Percentiles rank a stretch among this genome's conserved stretches.
Evolutionary conservation across 2,888 invertebrate genomes (phyloP).

Genomic region (Tipula unca): DNA sequence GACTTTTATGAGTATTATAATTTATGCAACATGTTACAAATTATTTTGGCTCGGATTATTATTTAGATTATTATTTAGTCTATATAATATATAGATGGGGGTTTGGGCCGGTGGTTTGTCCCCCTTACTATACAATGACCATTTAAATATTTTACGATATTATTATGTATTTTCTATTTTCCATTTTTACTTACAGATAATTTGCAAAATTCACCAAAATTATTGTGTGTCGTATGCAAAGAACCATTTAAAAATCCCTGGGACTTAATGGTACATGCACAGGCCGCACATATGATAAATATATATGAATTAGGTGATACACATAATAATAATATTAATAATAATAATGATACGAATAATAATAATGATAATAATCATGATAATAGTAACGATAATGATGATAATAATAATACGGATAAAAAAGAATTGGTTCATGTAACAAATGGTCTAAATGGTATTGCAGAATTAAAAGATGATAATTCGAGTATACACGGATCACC

Average conservation of each 20-base stretch:
- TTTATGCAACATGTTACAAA: background rate
- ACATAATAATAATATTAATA: constrained; percentile 22
- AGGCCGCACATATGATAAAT: constrained; percentile 60
- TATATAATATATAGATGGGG: no score
- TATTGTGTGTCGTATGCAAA: constrained; percentile 58
- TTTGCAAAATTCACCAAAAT: constrained; percentile 41
- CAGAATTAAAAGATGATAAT: background rate
- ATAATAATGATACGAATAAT: constrained; percentile 15
- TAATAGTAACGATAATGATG: background rate
- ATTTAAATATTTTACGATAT: background rate
- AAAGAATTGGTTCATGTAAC: background rate
- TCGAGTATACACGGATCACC: constrained; percentile 20
- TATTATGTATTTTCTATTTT: background rate
- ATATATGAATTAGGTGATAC: constrained; percentile 52
- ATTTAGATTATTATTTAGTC: background rate
- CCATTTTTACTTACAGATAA: constrained; percentile 9
- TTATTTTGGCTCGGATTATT: background rate
- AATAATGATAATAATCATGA: constrained; percentile 16
- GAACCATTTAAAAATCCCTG: constrained; percentile 57
- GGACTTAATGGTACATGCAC: constrained; percentile 63
- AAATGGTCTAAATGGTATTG: background rate
- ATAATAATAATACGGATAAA: background rate
- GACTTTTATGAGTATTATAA: background rate
- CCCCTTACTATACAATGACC: background rate
- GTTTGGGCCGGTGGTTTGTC: background rate